A percentile compares a stretch with the other conserved stretches of the same genome.
Evolutionary conservation across 2,888 invertebrate species (phyloP).

Genomic region (Trachelus troglodyta): DNA sequence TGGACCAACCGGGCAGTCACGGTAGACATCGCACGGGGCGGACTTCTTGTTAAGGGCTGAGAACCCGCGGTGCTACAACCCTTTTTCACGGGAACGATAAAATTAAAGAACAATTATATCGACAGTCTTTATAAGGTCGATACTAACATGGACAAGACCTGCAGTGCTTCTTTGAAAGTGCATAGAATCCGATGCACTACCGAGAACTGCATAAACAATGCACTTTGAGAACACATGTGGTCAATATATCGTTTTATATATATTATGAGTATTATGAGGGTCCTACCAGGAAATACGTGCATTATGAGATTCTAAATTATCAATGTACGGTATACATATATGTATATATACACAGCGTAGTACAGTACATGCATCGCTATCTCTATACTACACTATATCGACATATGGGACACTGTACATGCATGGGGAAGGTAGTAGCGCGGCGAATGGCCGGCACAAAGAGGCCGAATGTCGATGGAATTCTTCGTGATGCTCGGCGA

Average conservation of each 20-base stretch:
- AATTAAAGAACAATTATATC: background rate
- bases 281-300: background rate
- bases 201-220: background rate
- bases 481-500: constrained; percentile 10
- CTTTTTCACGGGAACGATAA: background rate
- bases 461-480: constrained; percentile 12
- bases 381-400: background rate
- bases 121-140: background rate
- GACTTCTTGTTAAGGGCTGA: background rate
- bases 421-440: background rate
- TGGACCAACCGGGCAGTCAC: background rate
- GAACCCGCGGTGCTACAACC: background rate
- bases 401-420: background rate
- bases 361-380: background rate
- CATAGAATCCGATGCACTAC: background rate
- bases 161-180: background rate
- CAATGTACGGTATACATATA: background rate
- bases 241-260: background rate
- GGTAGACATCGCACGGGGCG: background rate
- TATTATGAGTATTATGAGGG: background rate
- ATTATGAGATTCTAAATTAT: background rate
- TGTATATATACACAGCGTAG: too few relatives aligned
- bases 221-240: background rate
- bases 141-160: background rate
- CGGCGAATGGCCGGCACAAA: constrained; percentile 6